phyloP scores from a whole-genome alignment of 2,797 vertebrate genomes.

The Melanogrammus aeglefinus region DNA sequence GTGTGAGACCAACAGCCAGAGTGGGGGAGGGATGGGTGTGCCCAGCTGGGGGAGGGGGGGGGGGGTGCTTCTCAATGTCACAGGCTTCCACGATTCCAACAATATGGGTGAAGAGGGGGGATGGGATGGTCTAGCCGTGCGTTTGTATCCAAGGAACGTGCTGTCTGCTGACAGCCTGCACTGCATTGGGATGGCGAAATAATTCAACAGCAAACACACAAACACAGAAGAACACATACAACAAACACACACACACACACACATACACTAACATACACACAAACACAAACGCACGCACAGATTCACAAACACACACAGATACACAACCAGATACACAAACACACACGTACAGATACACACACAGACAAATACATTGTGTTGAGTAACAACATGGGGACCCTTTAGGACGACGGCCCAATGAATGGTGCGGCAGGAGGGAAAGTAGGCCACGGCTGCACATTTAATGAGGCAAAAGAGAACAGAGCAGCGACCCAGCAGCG shows the following conservation, averaged over 20 bases:
- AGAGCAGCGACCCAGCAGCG: conserved; percentile 37
- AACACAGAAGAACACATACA: conserved; percentile 26
- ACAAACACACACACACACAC: conserved; percentile 15
- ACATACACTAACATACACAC: conserved; percentile 12
- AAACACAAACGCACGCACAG: too few relatives aligned
- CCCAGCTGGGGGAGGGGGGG: not conserved
- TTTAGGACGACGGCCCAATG: conserved; percentile 45
- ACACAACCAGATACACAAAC: too few relatives aligned
- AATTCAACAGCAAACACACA: conserved; percentile 20
- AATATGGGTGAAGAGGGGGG: conserved; percentile 32
- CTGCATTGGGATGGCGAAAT: conserved; percentile 55
- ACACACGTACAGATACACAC: not conserved
- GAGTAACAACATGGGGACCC: conserved; percentile 38
- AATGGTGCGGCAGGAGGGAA: conserved; percentile 47
- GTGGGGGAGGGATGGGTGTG: too few relatives aligned
- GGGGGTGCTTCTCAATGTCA: conserved; percentile 61
- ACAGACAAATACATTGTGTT: conserved; percentile 27
- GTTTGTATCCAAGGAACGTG: conserved; percentile 46
- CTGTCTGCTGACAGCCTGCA: conserved; percentile 25
- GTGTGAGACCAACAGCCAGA: conserved; percentile 55
- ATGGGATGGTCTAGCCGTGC: conserved; percentile 45
- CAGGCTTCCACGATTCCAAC: conserved; percentile 44
- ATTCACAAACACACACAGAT: too few relatives aligned
- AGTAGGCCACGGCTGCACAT: conserved; percentile 74
- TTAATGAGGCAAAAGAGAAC: conserved; percentile 68